Evolutionary conservation across 2,113 vertebrate genomes (phyloP).

Genomic region (Naja naja): DNA sequence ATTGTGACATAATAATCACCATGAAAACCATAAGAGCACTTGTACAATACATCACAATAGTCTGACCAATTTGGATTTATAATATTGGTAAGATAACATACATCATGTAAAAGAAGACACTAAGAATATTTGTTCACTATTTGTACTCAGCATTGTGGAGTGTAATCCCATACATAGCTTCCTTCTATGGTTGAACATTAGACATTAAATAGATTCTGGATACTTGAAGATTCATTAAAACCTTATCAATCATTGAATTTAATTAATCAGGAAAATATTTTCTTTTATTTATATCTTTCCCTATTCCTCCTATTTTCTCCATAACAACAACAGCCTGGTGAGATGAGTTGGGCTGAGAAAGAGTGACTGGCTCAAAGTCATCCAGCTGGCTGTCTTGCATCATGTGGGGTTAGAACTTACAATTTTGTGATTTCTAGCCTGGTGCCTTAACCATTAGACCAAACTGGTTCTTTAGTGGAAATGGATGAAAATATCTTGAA

Average conservation of each 20-base stretch:
- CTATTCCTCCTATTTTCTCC: not conserved
- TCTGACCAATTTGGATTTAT: conserved; percentile 18
- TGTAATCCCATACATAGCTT: not conserved
- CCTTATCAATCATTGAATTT: not conserved
- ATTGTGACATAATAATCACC: conserved; percentile 9
- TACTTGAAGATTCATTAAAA: not conserved
- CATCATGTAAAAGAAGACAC: conserved; percentile 4
- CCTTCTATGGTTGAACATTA: not conserved
- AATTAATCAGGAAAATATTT: not conserved
- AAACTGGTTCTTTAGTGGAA: not conserved
- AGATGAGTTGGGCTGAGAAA: not conserved
- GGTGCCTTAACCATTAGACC: not conserved
- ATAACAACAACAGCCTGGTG: not conserved
- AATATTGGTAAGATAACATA: not conserved
- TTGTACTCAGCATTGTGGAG: not conserved
- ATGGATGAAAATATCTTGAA: not conserved
- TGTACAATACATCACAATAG: conserved; percentile 25
- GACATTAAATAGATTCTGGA: not conserved
- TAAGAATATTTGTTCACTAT: not conserved
- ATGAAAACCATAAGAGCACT: not conserved
- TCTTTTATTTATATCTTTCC: not conserved
- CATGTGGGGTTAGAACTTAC: not conserved
- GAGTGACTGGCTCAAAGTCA: not conserved
- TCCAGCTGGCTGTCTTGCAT: not conserved
- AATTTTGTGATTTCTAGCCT: not conserved